Percentiles rank a stretch among this genome's conserved stretches.
Conservation (phyloP, 2,888 invertebrate genomes). For the Lepidochitona cinerea region DNA sequence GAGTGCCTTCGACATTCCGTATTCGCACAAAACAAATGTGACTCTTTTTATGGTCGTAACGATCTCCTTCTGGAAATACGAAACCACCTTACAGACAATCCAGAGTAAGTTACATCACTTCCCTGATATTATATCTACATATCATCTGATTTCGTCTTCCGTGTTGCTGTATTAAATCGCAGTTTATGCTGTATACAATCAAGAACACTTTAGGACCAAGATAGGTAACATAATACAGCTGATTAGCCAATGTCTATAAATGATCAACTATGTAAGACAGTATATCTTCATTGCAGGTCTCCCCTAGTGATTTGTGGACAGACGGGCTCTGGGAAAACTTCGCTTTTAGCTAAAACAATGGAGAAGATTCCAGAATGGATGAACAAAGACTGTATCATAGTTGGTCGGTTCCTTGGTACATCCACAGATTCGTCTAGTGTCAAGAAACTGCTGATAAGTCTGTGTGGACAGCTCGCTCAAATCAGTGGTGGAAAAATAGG, state of each 20-base stretch:
- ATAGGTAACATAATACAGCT: too few species aligned
- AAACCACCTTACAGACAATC: not conserved
- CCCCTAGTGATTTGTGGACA: constrained; percentile 1
- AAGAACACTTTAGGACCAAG: too few species aligned
- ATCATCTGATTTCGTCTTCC: too few species aligned
- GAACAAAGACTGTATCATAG: not conserved
- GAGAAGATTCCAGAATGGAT: not conserved
- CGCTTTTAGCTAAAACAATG: not conserved
- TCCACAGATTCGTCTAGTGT: not conserved
- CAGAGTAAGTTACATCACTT: too few species aligned
- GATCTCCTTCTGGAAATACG: not conserved
- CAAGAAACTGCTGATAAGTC: not conserved
- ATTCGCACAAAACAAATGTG: constrained; percentile 7
- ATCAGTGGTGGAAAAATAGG: not conserved
- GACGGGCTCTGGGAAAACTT: constrained; percentile 6
- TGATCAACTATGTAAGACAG: too few species aligned
- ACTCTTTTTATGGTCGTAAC: not conserved
- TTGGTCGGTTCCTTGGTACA: constrained; percentile 9
- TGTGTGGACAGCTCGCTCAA: constrained; percentile 3
- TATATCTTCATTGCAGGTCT: not conserved
- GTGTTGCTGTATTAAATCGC: too few species aligned
- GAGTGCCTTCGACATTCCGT: not conserved
- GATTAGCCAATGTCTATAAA: too few species aligned
- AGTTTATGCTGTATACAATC: too few species aligned
- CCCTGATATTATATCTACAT: too few species aligned